phyloP scores from a whole-genome alignment of 1,140 invertebrate genomes.

The Pseudomyrmex dendroicus region DNA sequence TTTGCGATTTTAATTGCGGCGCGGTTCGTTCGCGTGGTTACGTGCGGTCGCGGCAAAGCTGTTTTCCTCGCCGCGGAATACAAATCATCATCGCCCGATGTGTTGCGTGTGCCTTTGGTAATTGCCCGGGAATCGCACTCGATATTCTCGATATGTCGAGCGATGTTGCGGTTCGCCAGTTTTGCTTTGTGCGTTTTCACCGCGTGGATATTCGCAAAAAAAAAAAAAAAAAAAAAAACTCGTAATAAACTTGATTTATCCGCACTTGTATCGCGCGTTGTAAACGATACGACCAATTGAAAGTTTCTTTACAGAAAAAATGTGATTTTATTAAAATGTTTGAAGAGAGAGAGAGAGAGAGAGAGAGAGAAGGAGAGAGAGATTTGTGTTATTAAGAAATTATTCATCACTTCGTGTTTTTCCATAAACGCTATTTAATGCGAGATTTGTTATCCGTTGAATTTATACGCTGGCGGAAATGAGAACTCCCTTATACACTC shows the following conservation, averaged over 20 bases:
- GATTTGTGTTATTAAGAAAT: not conserved
- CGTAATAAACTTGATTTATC: not conserved
- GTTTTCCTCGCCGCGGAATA: constrained; percentile 17
- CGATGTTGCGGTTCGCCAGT: not conserved
- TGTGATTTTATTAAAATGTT: no score
- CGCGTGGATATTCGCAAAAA: no score
- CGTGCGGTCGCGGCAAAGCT: not conserved
- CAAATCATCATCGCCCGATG: constrained; percentile 14
- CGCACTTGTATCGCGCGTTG: not conserved
- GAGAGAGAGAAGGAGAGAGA: no score
- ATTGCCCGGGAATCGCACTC: not conserved
- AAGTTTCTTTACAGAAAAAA: not conserved
- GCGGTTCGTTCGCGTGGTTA: constrained; percentile 36
- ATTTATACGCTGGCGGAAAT: constrained; percentile 20
- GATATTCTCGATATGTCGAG: not conserved
- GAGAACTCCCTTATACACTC: constrained; percentile 22
- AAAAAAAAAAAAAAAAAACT: not conserved
- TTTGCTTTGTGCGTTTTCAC: not conserved
- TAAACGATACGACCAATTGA: not conserved
- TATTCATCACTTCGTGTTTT: constrained; percentile 8
- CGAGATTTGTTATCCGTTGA: not conserved
- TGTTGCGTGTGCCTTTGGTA: constrained; percentile 10
- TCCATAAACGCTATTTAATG: constrained; percentile 12
- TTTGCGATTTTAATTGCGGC: constrained; percentile 56
- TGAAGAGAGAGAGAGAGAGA: no score